These are phyloP conservation scores for Xestia c-nigrum DNA, from an alignment of 2,888 invertebrate genomes.

Conservation along the genomic window DNA sequence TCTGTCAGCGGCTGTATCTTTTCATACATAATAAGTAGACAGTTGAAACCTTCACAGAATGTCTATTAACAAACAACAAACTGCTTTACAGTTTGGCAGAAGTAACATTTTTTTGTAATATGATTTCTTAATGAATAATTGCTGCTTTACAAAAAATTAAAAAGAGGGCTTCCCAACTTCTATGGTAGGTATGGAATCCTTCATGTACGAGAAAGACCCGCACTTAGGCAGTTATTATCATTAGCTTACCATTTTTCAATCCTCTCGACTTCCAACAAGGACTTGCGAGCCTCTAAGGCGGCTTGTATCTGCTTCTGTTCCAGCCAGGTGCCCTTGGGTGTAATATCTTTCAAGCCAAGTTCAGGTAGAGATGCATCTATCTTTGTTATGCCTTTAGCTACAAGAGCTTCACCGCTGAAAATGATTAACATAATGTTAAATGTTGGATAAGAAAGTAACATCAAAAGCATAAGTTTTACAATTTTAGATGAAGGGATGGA, in stretches of 20 bases:
- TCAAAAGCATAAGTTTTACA: background rate
- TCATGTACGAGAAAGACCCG: too few relatives aligned
- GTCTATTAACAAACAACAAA: too few relatives aligned
- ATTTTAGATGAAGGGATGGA: background rate
- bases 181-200: too few relatives aligned
- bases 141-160: too few relatives aligned
- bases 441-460: background rate
- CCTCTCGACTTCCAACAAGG: constrained; percentile 89
- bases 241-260: constrained; percentile 88
- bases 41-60: too few relatives aligned
- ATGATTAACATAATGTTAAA: background rate
- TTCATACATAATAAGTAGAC: too few relatives aligned
- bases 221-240: background rate
- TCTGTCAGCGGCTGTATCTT: too few relatives aligned
- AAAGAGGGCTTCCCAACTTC: too few relatives aligned
- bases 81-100: too few relatives aligned
- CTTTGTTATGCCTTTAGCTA: constrained; percentile 84
- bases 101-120: too few relatives aligned
- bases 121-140: too few relatives aligned
- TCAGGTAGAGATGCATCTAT: constrained; percentile 86
- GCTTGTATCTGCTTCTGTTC: constrained; percentile 91
- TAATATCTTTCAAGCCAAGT: constrained; percentile 88
- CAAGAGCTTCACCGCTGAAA: constrained; percentile 83
- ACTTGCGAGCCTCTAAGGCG: constrained; percentile 88
- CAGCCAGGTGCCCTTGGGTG: constrained; percentile 90